phyloP scores from a whole-genome alignment of 2,888 invertebrate genomes.

The Antheraea yamamai region DNA sequence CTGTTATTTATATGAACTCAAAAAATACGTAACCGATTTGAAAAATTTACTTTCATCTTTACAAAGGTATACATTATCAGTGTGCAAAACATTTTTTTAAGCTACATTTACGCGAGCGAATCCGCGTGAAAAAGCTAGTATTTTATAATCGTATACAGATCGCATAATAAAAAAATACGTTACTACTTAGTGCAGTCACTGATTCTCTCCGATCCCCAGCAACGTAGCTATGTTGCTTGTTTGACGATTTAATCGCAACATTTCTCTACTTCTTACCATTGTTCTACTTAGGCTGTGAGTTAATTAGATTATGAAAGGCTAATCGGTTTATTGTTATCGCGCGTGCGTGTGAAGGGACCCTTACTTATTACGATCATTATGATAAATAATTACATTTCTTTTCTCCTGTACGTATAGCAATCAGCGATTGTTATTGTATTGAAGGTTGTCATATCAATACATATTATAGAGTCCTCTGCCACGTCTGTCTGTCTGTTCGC shows the following conservation, averaged over 20 bases:
- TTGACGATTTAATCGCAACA: constrained; percentile 29
- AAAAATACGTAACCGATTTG: no score
- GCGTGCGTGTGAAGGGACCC: constrained; percentile 19
- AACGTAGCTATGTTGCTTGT: not conserved
- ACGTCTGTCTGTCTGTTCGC: no score
- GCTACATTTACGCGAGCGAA: no score
- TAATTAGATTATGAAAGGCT: constrained; percentile 33
- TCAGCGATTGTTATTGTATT: not conserved
- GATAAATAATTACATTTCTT: not conserved
- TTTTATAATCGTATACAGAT: not conserved
- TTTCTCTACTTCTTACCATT: constrained; percentile 31
- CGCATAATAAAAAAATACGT: not conserved
- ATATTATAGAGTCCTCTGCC: no score
- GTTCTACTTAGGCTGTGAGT: constrained; percentile 35
- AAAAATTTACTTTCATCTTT: no score
- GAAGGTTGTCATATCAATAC: no score
- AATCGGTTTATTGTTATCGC: constrained; percentile 35
- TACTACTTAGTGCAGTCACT: not conserved
- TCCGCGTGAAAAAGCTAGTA: no score
- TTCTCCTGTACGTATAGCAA: not conserved
- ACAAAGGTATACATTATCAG: no score
- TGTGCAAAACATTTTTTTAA: no score
- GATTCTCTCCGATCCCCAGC: not conserved
- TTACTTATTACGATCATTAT: not conserved
- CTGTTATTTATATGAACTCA: no score